Base-by-base conservation (phyloP, 2,797 vertebrate species). In the Apogon hyalosoma region DNA sequence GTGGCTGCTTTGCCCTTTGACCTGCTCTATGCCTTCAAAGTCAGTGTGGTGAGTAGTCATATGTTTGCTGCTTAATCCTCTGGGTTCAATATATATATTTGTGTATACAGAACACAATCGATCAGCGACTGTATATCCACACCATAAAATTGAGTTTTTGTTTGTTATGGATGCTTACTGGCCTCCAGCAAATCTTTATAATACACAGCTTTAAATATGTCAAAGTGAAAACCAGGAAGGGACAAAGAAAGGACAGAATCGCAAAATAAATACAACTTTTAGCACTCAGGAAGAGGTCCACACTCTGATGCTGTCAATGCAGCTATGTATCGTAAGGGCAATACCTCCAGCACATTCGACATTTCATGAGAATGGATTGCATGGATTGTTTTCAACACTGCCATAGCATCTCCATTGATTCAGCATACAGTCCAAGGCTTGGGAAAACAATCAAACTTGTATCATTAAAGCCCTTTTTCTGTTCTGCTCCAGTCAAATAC, bases 1-100 rank as follows among this genome's bases (percentile, higher is more conserved):
- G 96, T 99, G 59, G 98, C 98, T 14, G 98, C 98, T 0, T 92
- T 99, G 87, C 98, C 98, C 49, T 99, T 99, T 87, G 98, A 99
- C 88, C 95, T 99, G 54, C 96, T 99, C 53, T 98, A 98, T 43
- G 96, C 97, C 79, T 98, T 98, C 91, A 99, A 97, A 65, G 96
- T 99, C 94, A 98, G 96, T 67, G 98, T 99, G 96, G 98, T 99
- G 90, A 96, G 98, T 97, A 87, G 14, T 16, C 11, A 3, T 7
- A 45, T 39, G 31, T 24, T n/a, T 7, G 16, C 45, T 47, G 19
- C 43, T 55, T 11, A 19, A 63, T 40, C 40, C 14, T 3, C 1
- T 7, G 1, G 3, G 12, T 36, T 59, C 48, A 13, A 52, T 36
- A 40, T 3, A 7, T 11, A 19, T 15, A 41, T 46, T 46, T 28